A percentile compares a stretch with the other conserved stretches of the same genome.
Conservation (phyloP, 2,888 invertebrate species). For the Girardia tigrina region DNA sequence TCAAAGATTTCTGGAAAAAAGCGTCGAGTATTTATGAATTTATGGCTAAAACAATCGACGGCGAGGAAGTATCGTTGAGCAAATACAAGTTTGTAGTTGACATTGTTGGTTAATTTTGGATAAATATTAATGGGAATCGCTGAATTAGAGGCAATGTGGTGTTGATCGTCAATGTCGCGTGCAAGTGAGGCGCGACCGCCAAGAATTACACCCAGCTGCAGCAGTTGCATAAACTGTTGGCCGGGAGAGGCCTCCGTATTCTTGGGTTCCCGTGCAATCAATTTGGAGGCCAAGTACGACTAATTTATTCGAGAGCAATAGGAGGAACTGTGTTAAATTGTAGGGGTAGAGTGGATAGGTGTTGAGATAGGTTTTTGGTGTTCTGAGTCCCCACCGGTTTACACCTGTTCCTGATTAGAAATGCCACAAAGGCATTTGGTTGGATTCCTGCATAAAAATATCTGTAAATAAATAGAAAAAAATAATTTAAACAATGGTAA, state of each 20-base stretch:
- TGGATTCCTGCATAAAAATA: no score
- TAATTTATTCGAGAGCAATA: no score
- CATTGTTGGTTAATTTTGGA: not conserved
- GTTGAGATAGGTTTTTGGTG: no score
- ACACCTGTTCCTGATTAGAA: no score
- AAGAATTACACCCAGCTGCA: slow-evolving; percentile 66
- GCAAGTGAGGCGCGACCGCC: slow-evolving; percentile 66
- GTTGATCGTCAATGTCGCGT: slow-evolving; percentile 73
- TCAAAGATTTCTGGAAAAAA: slow-evolving; percentile 51
- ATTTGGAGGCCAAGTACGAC: slow-evolving; percentile 33
- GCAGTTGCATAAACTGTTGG: slow-evolving; percentile 58
- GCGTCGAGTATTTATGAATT: slow-evolving; percentile 69
- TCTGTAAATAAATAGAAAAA: no score
- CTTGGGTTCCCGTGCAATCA: slow-evolving; percentile 56
- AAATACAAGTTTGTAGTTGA: slow-evolving; percentile 57
- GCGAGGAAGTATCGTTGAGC: slow-evolving; percentile 64
- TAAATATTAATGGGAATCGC: no score
- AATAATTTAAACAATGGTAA: no score
- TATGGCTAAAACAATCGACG: slow-evolving; percentile 66
- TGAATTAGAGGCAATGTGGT: slow-evolving; percentile 58
- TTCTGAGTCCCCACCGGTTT: no score
- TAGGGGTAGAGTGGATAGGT: no score
- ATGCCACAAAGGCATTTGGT: no score
- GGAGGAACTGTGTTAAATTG: no score
- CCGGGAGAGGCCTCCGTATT: slow-evolving; percentile 63